phyloP scores from a whole-genome alignment of 1,140 invertebrate genomes.

The Drosophila bocki region DNA sequence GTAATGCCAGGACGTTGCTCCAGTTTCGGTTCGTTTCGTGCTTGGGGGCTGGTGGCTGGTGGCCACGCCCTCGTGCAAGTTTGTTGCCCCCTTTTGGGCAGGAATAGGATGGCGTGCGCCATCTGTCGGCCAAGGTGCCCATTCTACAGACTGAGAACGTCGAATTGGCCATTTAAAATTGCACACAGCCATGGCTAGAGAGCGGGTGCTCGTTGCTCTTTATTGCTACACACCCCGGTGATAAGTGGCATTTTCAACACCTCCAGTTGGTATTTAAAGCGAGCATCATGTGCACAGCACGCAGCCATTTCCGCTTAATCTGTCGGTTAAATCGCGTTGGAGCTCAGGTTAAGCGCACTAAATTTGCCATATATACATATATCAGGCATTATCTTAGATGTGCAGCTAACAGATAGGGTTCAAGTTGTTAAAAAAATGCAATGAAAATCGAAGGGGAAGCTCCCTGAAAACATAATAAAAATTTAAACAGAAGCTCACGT shows the following conservation, averaged over 20 bases:
- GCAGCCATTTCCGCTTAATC: constrained; percentile 6
- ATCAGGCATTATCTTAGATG: not conserved
- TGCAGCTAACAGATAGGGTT: not conserved
- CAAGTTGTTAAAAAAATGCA: not conserved
- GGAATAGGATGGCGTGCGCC: constrained; percentile 12
- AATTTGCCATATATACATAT: not conserved
- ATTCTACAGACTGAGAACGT: not conserved
- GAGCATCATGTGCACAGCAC: not conserved
- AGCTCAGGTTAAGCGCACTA: constrained; percentile 2
- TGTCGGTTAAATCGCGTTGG: not conserved
- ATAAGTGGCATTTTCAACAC: constrained; percentile 10
- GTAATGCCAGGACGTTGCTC: constrained; percentile 48
- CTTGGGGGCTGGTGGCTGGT: not conserved
- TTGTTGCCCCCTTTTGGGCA: constrained; percentile 11
- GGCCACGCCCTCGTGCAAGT: constrained; percentile 33
- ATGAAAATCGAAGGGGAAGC: not conserved
- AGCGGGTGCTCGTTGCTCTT: constrained; percentile 5
- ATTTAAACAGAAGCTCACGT: not conserved
- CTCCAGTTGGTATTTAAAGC: not conserved
- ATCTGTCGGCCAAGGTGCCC: constrained; percentile 20
- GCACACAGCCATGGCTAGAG: constrained; percentile 1
- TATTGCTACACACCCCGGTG: not conserved
- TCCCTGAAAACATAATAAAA: not conserved
- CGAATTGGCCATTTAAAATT: constrained; percentile 22
- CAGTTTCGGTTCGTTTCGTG: constrained; percentile 25